A percentile compares a stretch with the other conserved stretches of the same genome.
These are phyloP conservation scores for Falco columbarius DNA, from an alignment of 2,797 vertebrate species.

Conservation along the genomic window DNA sequence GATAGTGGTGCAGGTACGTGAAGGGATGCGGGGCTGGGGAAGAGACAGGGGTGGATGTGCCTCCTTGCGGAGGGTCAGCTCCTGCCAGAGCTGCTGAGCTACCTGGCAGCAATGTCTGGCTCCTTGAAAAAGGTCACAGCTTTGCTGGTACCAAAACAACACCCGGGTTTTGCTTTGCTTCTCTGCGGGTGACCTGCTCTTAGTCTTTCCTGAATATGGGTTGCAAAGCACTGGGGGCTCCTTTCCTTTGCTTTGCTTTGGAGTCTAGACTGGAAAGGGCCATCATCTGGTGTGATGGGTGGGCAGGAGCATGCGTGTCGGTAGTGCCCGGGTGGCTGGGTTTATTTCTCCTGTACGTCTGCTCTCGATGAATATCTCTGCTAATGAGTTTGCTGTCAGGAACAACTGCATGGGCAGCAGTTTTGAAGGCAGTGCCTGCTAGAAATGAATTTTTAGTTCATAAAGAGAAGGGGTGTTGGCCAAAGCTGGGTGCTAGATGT, in stretches of 20 bases:
- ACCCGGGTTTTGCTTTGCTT: fast-evolving
- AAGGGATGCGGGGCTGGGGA: neutral
- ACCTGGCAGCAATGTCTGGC: neutral
- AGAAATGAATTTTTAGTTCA: neutral
- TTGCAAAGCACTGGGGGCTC: fast-evolving
- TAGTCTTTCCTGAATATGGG: neutral
- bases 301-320: neutral
- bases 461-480: neutral
- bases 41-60: fast-evolving
- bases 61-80: neutral
- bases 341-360: neutral
- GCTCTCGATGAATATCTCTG: neutral
- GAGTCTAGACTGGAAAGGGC: fast-evolving
- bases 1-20: fast-evolving
- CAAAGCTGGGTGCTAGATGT: neutral
- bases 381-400: constrained; percentile 30
- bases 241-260: neutral
- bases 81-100: neutral
- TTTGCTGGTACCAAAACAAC: fast-evolving
- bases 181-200: fast-evolving
- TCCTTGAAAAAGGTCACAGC: neutral
- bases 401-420: neutral
- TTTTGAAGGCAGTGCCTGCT: neutral
- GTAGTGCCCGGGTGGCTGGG: neutral
- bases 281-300: fast-evolving